Percentiles rank a stretch among this genome's conserved stretches.
Conservation (phyloP, 2,797 vertebrate species). For the Caiman crocodilus region DNA sequence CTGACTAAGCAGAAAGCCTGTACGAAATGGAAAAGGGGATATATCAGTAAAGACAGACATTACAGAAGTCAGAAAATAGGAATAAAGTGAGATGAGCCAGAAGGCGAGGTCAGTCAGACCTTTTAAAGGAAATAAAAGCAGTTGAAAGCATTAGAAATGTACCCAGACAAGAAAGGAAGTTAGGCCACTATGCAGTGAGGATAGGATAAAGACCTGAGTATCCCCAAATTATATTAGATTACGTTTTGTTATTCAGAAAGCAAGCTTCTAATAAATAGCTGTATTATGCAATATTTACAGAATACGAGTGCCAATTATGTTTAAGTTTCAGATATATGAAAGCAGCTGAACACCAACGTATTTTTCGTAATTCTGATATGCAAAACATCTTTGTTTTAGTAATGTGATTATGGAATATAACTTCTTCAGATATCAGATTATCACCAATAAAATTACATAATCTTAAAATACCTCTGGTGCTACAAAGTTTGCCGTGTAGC, state of each 20-base stretch:
- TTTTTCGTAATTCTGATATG: neutral
- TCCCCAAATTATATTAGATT: neutral
- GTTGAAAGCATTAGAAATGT: too few relatives aligned
- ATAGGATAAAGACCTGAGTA: too few relatives aligned
- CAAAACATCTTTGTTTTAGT: neutral
- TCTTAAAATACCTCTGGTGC: conserved; percentile 91
- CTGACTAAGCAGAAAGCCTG: too few relatives aligned
- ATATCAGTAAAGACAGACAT: too few relatives aligned
- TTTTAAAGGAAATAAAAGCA: too few relatives aligned
- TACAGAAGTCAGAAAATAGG: too few relatives aligned
- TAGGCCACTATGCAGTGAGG: too few relatives aligned
- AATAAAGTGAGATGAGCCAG: too few relatives aligned
- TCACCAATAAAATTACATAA: neutral
- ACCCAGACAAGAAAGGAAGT: too few relatives aligned
- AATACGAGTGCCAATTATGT: neutral
- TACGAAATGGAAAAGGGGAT: too few relatives aligned
- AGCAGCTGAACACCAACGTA: neutral
- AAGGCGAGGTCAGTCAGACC: too few relatives aligned
- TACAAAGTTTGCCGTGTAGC: conserved; percentile 98
- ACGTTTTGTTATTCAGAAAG: conserved; percentile 30
- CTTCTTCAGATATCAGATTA: neutral
- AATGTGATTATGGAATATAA: neutral
- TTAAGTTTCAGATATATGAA: neutral
- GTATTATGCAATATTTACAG: neutral
- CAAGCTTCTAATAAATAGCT: conserved; percentile 4